Evolutionary conservation across 2,797 vertebrate species (phyloP).

Genomic region (Hirundo rustica): DNA sequence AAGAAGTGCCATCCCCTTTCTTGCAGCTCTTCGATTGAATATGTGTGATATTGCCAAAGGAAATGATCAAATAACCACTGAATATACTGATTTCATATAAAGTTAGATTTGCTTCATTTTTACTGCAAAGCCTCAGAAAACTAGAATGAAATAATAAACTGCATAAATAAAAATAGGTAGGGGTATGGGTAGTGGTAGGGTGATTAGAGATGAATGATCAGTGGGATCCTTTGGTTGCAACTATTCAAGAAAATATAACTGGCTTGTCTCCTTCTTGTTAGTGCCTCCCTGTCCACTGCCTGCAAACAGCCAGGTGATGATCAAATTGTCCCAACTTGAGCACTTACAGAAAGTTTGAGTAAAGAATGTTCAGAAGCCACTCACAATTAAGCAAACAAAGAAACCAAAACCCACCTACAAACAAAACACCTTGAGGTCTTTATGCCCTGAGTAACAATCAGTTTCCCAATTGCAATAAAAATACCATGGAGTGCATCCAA

Average conservation of each 20-base stretch:
- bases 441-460: neutral
- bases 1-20: conserved; percentile 11
- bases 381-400: neutral
- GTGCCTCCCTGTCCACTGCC: neutral
- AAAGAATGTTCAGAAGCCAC: neutral
- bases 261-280: neutral
- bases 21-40: neutral
- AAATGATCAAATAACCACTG: neutral
- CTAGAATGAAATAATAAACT: neutral
- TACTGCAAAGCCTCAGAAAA: neutral
- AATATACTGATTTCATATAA: conserved; percentile 6
- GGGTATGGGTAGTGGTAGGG: neutral
- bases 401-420: neutral
- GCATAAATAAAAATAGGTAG: neutral
- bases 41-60: neutral
- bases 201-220: neutral
- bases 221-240: neutral
- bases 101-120: neutral
- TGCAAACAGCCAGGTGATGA: neutral
- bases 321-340: neutral
- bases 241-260: neutral
- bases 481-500: neutral
- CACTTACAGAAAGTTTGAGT: neutral
- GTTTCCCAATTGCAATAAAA: neutral
- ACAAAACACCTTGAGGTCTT: neutral